These are phyloP conservation scores for Mellilla xanthometata DNA, from an alignment of 2,888 invertebrate genomes.

Conservation along the genomic window DNA sequence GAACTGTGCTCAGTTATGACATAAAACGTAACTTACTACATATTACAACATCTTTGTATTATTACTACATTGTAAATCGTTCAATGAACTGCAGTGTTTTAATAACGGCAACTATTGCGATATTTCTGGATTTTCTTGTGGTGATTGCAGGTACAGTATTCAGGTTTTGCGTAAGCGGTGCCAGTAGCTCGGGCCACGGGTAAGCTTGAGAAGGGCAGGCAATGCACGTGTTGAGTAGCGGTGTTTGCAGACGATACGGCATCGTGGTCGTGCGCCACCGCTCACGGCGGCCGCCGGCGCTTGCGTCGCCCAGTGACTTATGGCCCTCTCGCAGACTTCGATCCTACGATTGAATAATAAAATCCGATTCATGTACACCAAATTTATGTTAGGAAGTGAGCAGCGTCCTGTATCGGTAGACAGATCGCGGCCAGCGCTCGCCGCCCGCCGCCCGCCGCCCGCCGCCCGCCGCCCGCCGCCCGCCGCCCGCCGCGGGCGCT, in stretches of 20 bases:
- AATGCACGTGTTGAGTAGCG: conserved; percentile 44
- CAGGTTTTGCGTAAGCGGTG: conserved; percentile 6
- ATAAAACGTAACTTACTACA: background rate
- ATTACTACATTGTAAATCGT: background rate
- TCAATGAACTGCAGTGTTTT: background rate
- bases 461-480: conserved; percentile 35
- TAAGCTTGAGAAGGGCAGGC: background rate
- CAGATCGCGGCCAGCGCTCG: conserved; percentile 63
- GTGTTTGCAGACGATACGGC: conserved; percentile 65
- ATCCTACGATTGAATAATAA: conserved; percentile 82
- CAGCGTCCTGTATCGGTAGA: conserved; percentile 71
- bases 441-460: conserved; percentile 49
- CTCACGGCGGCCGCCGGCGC: conserved; percentile 80
- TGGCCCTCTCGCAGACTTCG: conserved; percentile 78
- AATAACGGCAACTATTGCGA: background rate
- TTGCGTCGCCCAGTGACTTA: conserved; percentile 78
- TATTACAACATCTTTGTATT: conserved; percentile 1
- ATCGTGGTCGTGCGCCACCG: conserved; percentile 78
- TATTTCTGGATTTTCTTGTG: background rate
- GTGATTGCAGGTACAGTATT: background rate
- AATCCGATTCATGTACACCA: conserved; percentile 79
- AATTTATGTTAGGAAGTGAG: conserved; percentile 81
- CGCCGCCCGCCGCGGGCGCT: conserved; percentile 57
- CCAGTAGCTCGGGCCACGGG: conserved; percentile 16
- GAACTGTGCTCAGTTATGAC: conserved; percentile 1